Base-by-base conservation (phyloP, 1,140 invertebrate species). In the Lepidurus apus region DNA sequence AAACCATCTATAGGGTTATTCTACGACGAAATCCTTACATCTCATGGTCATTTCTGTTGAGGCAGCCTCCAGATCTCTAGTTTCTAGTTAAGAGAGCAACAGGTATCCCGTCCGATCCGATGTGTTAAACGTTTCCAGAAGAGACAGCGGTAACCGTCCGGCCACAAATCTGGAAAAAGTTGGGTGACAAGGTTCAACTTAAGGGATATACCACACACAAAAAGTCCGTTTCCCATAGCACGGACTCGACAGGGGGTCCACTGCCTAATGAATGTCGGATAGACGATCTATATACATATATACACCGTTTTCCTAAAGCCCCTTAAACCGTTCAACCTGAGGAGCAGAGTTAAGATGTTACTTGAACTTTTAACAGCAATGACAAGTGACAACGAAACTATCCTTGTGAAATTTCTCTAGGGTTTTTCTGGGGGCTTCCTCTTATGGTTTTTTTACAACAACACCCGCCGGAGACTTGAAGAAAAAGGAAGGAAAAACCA, bases 331-430 rank as follows among this genome's bases (percentile, higher is more conserved):
- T 65, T 34, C 34, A 65, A 65, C 13, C 53, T 65, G 53, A 65
- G 21, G 13, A 65, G 45, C 53, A 13, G 21, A 65, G 53, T 9
- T 9, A 65, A 65, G 53, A 65, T 21, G 53, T 65, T 65, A n/a
- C 53, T 9, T 7, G 0, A 65, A 65, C n/a, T 65, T 9, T 65
- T 65, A 13, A 4, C 17, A 13, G 53, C 53, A 21, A 65, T 65
- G 53, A 65, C 53, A 65, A 65, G 53, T 65, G 53, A 65, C 53
- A 65, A 65, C 53, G 53, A 65, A 65, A 65, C 53, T 7, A 4
- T 65, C 53, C 53, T 65, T 65, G 53, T 65, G 53, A 65, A 65
- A 65, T 4, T 65, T 17, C 4, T 9, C 21, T 34, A 34, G 2
- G 34, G 17, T 65, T 65, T 47, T 65, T 65, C 53, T 65, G 17